Evolutionary conservation across 2,888 invertebrate genomes (phyloP).

Genomic region (Rhagium mordax): DNA sequence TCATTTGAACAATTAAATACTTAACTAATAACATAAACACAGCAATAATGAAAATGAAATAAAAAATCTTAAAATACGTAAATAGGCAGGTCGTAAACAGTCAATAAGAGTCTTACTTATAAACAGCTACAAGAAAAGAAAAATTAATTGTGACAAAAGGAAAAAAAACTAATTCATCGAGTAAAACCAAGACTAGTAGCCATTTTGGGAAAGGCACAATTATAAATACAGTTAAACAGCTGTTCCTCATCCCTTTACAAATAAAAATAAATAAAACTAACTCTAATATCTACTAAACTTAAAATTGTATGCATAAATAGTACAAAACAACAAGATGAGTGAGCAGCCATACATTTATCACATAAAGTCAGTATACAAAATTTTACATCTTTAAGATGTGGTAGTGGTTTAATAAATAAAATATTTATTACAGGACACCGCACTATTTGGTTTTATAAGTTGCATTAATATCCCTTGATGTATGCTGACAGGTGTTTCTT

Average conservation of each 20-base stretch:
- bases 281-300: conserved; percentile 47
- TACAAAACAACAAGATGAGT: conserved; percentile 59
- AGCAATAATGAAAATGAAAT: conserved; percentile 53
- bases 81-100: conserved; percentile 45
- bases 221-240: conserved; percentile 53
- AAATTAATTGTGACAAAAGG: conserved; percentile 40
- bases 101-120: conserved; percentile 38
- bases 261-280: conserved; percentile 53
- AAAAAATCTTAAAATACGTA: conserved; percentile 44
- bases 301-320: conserved; percentile 50
- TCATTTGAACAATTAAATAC: conserved; percentile 48
- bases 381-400: conserved; percentile 52
- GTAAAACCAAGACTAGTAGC: conserved; percentile 57
- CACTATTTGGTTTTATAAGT: conserved; percentile 41
- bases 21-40: conserved; percentile 55
- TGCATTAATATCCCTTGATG: conserved; percentile 79
- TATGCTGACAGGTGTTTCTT: conserved; percentile 83
- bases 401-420: conserved; percentile 43
- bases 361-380: conserved; percentile 65
- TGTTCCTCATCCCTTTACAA: conserved; percentile 57
- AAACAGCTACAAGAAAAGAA: conserved; percentile 42
- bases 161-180: conserved; percentile 45
- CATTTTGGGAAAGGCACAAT: conserved; percentile 51
- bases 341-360: conserved; percentile 64
- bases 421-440: conserved; percentile 42